Percentiles rank a stretch among this genome's conserved stretches.
Evolutionary conservation across 64 coral and sea anemone species (phyloP).

Genomic region (Cladopsammia gracilis): DNA sequence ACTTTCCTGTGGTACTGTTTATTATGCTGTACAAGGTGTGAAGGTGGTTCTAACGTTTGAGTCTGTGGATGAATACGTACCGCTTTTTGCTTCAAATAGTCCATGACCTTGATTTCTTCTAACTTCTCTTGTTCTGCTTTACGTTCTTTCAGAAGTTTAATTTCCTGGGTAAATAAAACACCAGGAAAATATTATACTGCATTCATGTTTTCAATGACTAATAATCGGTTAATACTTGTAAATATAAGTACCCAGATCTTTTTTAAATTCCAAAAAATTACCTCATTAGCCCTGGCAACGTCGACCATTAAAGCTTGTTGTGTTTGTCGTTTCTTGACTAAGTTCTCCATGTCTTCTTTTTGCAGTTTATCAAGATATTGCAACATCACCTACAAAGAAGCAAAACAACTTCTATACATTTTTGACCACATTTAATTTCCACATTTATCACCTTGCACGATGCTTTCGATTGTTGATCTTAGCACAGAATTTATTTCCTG

Average conservation of each 20-base stretch:
- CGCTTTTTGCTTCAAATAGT: slow-evolving; percentile 96
- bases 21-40: no score
- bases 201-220: no score
- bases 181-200: neutral
- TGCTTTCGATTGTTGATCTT: no score
- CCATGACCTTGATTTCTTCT: slow-evolving; percentile 97
- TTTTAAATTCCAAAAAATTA: neutral
- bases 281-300: slow-evolving; percentile 94
- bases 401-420: neutral
- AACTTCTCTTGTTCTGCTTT: slow-evolving; percentile 91
- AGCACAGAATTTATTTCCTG: no score
- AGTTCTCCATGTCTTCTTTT: slow-evolving; percentile 85
- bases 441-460: no score
- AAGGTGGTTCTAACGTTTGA: neutral
- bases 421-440: neutral
- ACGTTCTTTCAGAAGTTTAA: slow-evolving; percentile 75
- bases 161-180: slow-evolving; percentile 70
- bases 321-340: slow-evolving; percentile 85
- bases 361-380: slow-evolving; percentile 95
- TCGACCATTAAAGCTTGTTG: slow-evolving; percentile 86
- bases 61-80: slow-evolving; percentile 31
- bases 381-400: slow-evolving; percentile 79
- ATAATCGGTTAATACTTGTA: no score
- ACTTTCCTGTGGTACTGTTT: no score
- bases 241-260: no score